These are phyloP conservation scores for Tuta absoluta DNA, from an alignment of 2,888 invertebrate genomes.

Conservation along the genomic window DNA sequence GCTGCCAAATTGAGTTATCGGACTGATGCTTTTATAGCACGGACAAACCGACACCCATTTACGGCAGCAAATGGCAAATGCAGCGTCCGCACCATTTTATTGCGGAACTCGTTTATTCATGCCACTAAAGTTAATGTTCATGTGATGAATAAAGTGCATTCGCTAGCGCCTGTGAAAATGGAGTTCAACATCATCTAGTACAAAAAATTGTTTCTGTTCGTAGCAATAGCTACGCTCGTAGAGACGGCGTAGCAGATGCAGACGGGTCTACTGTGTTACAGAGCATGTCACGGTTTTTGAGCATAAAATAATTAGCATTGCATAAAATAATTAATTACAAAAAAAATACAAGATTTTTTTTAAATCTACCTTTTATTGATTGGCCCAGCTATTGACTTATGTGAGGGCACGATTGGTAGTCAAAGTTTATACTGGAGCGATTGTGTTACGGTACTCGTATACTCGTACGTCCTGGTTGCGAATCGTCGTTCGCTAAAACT, in stretches of 20 bases:
- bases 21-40: constrained; percentile 6
- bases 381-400: too few species aligned
- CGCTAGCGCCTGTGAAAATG: not conserved
- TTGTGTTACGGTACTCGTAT: too few species aligned
- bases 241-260: not conserved
- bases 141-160: not conserved
- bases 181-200: not conserved
- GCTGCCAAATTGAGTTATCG: constrained; percentile 29
- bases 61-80: constrained; percentile 13
- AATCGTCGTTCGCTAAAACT: not conserved
- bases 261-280: too few species aligned
- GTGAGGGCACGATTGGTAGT: too few species aligned
- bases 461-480: not conserved
- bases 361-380: too few species aligned
- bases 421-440: too few species aligned
- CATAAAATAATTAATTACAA: too few species aligned
- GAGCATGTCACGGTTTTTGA: too few species aligned
- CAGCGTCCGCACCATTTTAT: constrained; percentile 12
- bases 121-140: constrained; percentile 14
- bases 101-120: constrained; percentile 3
- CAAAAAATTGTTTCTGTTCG: not conserved
- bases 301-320: too few species aligned
- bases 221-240: not conserved
- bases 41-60: constrained; percentile 18
- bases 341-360: too few species aligned